Percentiles rank a stretch among this genome's conserved stretches.
Evolutionary conservation across 2,888 invertebrate genomes (phyloP).

Genomic region (Monopis laevigella): DNA sequence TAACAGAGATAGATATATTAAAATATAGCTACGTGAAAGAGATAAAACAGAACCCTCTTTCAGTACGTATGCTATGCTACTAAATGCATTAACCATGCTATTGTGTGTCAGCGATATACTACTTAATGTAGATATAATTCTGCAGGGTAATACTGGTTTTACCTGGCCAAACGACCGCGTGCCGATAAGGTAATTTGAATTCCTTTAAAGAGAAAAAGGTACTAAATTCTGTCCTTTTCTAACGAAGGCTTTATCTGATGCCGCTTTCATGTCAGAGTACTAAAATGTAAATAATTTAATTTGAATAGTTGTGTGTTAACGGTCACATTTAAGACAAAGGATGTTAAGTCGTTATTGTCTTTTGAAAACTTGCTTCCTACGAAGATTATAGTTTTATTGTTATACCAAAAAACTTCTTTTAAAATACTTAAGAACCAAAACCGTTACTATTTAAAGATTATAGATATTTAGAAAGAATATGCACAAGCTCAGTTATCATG

Average conservation of each 20-base stretch:
- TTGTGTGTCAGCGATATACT: background rate
- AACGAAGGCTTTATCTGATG: conserved; percentile 39
- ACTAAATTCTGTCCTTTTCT: background rate
- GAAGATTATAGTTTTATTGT: too few species aligned
- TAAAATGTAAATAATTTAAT: conserved; percentile 47
- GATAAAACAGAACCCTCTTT: conserved; percentile 35
- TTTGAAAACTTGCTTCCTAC: too few species aligned
- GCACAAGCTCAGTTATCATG: too few species aligned
- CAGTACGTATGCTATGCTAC: conserved; percentile 45
- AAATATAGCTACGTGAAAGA: conserved; percentile 29
- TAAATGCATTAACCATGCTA: conserved; percentile 21
- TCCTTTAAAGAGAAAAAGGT: conserved; percentile 59
- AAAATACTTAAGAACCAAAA: too few species aligned
- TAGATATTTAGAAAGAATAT: too few species aligned
- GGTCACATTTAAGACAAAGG: conserved; percentile 25
- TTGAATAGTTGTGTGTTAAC: conserved; percentile 50
- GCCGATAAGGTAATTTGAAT: conserved; percentile 62
- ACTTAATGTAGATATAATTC: conserved; percentile 23
- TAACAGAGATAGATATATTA: conserved; percentile 37
- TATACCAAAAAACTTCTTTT: too few species aligned
- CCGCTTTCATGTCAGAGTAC: conserved; percentile 22
- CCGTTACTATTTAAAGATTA: too few species aligned
- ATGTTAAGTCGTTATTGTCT: conserved; percentile 2
- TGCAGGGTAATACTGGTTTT: conserved; percentile 51
- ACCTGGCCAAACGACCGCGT: conserved; percentile 47